Conservation (phyloP, 2,797 vertebrate genomes). For the Urophycis tenuis region DNA sequence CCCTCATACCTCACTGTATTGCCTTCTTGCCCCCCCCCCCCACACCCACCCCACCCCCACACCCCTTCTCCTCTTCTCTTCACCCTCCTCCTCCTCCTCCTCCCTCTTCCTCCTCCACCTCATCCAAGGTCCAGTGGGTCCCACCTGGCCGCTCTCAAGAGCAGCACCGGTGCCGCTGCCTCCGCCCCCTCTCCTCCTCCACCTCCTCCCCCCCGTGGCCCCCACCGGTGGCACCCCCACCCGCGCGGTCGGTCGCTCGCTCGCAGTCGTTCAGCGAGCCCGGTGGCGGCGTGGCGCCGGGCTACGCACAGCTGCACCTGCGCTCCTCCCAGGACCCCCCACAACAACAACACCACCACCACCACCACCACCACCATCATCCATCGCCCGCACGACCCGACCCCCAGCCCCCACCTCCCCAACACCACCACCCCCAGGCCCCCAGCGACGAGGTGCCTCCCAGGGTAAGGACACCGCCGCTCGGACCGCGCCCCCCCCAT, state of each 20-base stretch:
- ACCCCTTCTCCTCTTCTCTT: conserved; percentile 24
- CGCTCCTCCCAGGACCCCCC: conserved; percentile 92
- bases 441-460: conserved; percentile 89
- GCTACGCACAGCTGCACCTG: conserved; percentile 95
- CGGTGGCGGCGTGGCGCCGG: conserved; percentile 84
- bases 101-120: conserved; percentile 27
- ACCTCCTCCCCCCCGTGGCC: conserved; percentile 40
- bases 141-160: conserved; percentile 86
- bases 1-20: conserved; percentile 75
- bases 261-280: conserved; percentile 92
- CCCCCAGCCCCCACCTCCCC: conserved; percentile 83
- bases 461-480: conserved; percentile 80
- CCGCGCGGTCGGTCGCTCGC: conserved; percentile 72
- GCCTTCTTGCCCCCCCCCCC: conserved; percentile 75
- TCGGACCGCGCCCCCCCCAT: conserved; percentile 23
- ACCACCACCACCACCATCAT: conserved; percentile 65
- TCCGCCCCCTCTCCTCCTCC: conserved; percentile 49
- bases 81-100: conserved; percentile 9
- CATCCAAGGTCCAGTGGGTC: conserved; percentile 80
- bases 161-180: conserved; percentile 65
- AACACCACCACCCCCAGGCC: conserved; percentile 81
- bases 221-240: conserved; percentile 17
- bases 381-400: conserved; percentile 75
- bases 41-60: conserved; percentile 26
- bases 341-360: conserved; percentile 61